Conservation (phyloP, 2,113 vertebrate genomes). For the Planiliza haematocheilus region DNA sequence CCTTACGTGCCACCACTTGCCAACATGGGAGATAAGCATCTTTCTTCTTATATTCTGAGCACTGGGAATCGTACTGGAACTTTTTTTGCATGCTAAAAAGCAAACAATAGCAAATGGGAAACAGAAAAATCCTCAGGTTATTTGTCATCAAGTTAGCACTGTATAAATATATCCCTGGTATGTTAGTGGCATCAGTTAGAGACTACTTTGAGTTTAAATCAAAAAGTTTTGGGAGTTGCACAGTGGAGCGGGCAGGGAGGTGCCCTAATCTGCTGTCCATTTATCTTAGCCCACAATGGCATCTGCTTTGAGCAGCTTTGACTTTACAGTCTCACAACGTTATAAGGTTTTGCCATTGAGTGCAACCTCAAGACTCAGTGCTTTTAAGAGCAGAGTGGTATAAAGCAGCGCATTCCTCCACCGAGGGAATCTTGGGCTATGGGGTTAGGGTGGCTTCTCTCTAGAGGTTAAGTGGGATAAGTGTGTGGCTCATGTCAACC, state of each 20-base stretch:
- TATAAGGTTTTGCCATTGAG: constrained; percentile 58
- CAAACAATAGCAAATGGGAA: constrained; percentile 73
- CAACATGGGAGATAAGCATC: constrained; percentile 69
- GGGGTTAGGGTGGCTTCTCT: constrained; percentile 79
- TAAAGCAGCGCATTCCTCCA: constrained; percentile 76
- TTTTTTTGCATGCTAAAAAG: constrained; percentile 69
- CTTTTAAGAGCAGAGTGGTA: constrained; percentile 68
- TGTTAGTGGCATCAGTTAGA: constrained; percentile 40
- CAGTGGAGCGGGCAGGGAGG: constrained; percentile 42
- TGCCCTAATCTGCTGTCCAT: constrained; percentile 64
- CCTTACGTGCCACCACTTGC: constrained; percentile 62
- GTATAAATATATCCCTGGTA: constrained; percentile 57
- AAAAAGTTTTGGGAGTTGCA: constrained; percentile 44
- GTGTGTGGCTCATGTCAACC: constrained; percentile 82
- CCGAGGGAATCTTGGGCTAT: constrained; percentile 61
- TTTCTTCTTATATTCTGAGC: constrained; percentile 25
- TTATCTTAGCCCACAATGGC: constrained; percentile 53
- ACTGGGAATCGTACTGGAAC: constrained; percentile 44
- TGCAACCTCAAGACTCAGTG: constrained; percentile 55
- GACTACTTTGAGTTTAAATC: constrained; percentile 49
- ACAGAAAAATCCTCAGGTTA: constrained; percentile 69
- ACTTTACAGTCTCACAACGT: constrained; percentile 59
- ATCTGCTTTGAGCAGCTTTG: constrained; percentile 57
- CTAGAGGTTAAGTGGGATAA: constrained; percentile 84
- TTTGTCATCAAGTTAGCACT: constrained; percentile 77